phyloP scores from a whole-genome alignment of 2,888 invertebrate species.

The Mythimna lalbum region DNA sequence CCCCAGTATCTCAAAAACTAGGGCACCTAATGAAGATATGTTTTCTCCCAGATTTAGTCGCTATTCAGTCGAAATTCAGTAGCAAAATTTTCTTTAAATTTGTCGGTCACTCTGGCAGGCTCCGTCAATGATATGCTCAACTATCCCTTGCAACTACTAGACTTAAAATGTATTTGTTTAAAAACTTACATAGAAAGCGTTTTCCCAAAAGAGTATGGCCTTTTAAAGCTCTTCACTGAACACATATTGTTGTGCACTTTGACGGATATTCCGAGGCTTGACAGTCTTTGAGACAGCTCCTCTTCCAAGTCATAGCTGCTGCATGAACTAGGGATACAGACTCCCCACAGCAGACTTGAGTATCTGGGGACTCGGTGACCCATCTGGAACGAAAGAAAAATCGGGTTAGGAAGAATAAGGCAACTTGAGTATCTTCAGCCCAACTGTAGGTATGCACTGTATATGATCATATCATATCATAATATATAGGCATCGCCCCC shows the following conservation, averaged over 20 bases:
- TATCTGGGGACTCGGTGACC: constrained; percentile 91
- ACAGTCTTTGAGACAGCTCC: constrained; percentile 80
- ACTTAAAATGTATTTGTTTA: background rate
- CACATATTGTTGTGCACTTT: constrained; percentile 87
- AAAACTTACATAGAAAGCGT: constrained; percentile 86
- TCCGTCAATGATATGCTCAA: background rate
- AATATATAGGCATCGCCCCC: too few species aligned
- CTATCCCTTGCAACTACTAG: background rate
- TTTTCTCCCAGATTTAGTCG: too few species aligned
- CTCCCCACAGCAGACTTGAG: constrained; percentile 90
- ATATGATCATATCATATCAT: too few species aligned
- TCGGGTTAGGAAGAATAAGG: background rate
- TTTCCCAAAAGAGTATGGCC: constrained; percentile 86
- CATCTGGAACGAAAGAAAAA: constrained; percentile 81
- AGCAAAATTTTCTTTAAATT: too few species aligned
- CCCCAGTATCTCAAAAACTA: too few species aligned
- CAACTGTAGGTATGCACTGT: too few species aligned
- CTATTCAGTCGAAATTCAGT: too few species aligned
- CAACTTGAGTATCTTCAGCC: too few species aligned
- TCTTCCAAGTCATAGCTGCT: constrained; percentile 87
- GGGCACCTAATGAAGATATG: too few species aligned
- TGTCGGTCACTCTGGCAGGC: too few species aligned
- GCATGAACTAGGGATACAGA: constrained; percentile 91
- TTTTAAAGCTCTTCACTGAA: constrained; percentile 79
- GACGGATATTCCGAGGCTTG: constrained; percentile 78